Evolutionary conservation across 1,140 invertebrate species (phyloP), one percentile per base, ranked within the genome.

Genomic region (Colletes gigas): DNA sequence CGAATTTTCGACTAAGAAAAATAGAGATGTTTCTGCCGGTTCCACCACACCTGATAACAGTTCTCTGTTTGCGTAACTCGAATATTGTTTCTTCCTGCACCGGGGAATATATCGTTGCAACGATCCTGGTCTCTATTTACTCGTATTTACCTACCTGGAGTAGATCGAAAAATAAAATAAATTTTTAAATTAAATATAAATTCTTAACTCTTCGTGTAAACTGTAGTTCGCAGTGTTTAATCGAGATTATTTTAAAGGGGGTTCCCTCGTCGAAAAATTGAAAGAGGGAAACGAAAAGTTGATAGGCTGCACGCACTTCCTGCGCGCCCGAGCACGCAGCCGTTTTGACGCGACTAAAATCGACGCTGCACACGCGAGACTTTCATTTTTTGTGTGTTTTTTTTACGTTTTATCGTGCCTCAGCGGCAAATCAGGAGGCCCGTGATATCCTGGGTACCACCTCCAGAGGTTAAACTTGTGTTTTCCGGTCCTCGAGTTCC

Each of bases 251-350:
- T 59, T 12, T 19, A 9, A 30, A 12, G 15, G 39, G 39, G 9
- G 47, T 30, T 69, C 54, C 50, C 68, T n/a, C 68, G 55, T 72
- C 57, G 60, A 73, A 39, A 30, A 39, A 41, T 19, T 17, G 65
- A 54, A 39, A 6, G 44, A 52, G 73, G 50, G 65, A 79, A 86
- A 83, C 71, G 85, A 86, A 86, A 86, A 86, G 69, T 86, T 86
- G 59, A 17, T 57, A 55, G 30, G 30, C 50, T 52, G 82, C 82
- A 84, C 83, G 72, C 72, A 81, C 78, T 84, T 85, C 83, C 83
- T 57, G 70, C 70, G 65, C 66, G 63, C 79, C 70, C 66, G 59
- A 71, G 68, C 79, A 81, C 77, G 77, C 59, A 39, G 60, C 39
- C 77, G 50, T 65, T 66, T 73, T 59, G 50, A 39, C 74, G 74